These are phyloP conservation scores for Limnodromus scolopaceus DNA, from an alignment of 2,797 vertebrate species.

Conservation along the genomic window DNA sequence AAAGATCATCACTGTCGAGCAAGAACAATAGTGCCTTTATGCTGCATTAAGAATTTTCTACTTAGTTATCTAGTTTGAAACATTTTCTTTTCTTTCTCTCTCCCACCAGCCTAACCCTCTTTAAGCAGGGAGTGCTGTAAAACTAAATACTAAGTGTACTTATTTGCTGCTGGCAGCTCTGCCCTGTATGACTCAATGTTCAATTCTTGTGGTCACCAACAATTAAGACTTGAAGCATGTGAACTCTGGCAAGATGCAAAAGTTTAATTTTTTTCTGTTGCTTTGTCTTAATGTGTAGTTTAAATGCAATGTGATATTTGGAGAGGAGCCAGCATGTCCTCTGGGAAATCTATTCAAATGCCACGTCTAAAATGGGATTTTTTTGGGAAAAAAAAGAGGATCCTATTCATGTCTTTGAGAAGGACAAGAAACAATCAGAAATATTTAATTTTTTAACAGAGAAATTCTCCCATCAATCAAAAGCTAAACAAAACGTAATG, in stretches of 20 bases:
- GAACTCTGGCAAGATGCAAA: not conserved
- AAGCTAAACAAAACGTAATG: not conserved
- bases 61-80: not conserved
- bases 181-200: not conserved
- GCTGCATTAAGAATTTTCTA: not conserved
- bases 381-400: not conserved
- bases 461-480: not conserved
- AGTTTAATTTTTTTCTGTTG: not conserved
- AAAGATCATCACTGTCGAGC: accelerated
- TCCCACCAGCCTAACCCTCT: accelerated
- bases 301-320: not conserved
- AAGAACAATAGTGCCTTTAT: not conserved
- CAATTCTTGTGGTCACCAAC: not conserved
- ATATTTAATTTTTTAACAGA: not conserved
- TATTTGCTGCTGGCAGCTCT: not conserved
- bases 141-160: not conserved
- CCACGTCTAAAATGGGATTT: not conserved
- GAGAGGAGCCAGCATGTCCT: not conserved
- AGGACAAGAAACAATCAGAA: not conserved
- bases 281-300: not conserved
- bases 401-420: not conserved
- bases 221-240: not conserved
- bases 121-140: not conserved
- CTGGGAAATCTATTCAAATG: not conserved
- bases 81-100: accelerated